Evolutionary conservation across 2,113 vertebrate genomes (phyloP), one percentile per base, ranked within the genome.

Genomic region (Pholis gunnellus): DNA sequence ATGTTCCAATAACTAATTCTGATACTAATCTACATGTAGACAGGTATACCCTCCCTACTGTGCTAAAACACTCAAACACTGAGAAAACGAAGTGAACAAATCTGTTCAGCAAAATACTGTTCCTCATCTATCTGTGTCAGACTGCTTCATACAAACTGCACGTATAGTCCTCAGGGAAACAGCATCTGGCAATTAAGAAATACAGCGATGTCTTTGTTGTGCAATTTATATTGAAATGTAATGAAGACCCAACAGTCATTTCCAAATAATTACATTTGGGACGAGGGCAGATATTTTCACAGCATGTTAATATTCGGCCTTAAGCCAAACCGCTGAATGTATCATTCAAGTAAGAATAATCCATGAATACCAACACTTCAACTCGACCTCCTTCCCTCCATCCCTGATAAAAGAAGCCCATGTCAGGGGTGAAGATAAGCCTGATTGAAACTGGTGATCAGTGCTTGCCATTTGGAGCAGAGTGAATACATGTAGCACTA

Each of bases 381-480:
- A 40, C 4, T 27, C 18, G 13, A 0, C 63, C 29, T 63, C 56
- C 14, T n/a, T 18, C 40, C 72, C 29, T 63, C 65, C n/a, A 22
- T 60, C 13, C 5, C 52, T 85, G 72, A 87, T 82, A 64, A 83
- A 89, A 61, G 74, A 78, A 17, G 67, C 70, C 59, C 17, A 59
- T 40, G 78, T 79, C 31, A 65, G 20, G 18, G 64, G 25, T 57
- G 52, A 75, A 76, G 75, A 78, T 68, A 48, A 69, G 60, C 70
- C 67, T 78, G 74, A 90, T 71, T 76, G 56, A 84, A 90, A 88
- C 31, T 70, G 68, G 87, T 78, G 78, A 64, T 81, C 25, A 9
- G 31, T 14, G 40, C n/a, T 48, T 74, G 66, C 72, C 73, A 74
- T 76, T 70, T 70, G 50, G 59, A 79, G 72, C 78, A 68, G 46